Evolutionary conservation across 2,113 vertebrate genomes (phyloP).

Genomic region (Leptobrachium leishanense): DNA sequence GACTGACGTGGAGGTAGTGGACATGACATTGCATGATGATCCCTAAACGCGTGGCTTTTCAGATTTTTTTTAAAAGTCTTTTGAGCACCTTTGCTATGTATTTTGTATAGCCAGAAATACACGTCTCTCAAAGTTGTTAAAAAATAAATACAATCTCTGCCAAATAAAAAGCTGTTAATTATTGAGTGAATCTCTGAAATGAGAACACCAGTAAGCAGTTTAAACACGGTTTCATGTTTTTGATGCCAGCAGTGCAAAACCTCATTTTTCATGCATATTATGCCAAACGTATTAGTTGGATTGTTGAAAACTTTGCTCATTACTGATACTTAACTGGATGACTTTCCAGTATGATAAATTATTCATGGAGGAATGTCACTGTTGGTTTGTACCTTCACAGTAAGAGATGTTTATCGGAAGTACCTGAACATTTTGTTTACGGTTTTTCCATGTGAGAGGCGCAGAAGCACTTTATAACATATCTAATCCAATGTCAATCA

Average conservation of each 20-base stretch:
- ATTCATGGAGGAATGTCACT: conserved; percentile 22
- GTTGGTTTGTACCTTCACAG: background rate
- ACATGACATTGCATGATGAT: too few species aligned
- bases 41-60: too few species aligned
- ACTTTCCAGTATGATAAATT: conserved; percentile 27
- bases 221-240: too few species aligned
- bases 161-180: too few species aligned
- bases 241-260: background rate
- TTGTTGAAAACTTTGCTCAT: conserved; percentile 27
- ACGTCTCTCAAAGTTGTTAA: too few species aligned
- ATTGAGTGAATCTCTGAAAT: too few species aligned
- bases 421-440: conserved; percentile 23
- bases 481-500: conserved; percentile 15
- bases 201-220: too few species aligned
- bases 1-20: too few species aligned
- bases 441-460: background rate
- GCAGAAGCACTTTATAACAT: conserved; percentile 11
- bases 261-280: background rate
- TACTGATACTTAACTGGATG: conserved; percentile 31
- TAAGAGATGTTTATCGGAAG: conserved; percentile 19
- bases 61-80: too few species aligned
- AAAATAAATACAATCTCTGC: too few species aligned
- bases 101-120: too few species aligned
- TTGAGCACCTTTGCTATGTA: too few species aligned
- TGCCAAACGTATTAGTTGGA: conserved; percentile 18